phyloP scores from a whole-genome alignment of 2,797 vertebrate species.

The Poeciliopsis paucimaculata region DNA sequence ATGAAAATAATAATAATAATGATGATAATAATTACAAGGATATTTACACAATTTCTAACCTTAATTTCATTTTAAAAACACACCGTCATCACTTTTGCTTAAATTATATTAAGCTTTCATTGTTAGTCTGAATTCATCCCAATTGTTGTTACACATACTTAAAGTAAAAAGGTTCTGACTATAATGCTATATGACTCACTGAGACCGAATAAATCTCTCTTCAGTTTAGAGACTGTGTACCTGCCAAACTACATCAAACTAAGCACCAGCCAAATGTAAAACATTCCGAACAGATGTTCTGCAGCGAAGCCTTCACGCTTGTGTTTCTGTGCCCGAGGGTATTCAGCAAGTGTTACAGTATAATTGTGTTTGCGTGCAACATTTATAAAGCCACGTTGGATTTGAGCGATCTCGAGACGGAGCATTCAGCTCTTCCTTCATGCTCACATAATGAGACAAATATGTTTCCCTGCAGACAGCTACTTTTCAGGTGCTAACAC shows the following conservation, averaged over 20 bases:
- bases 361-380: slow-evolving; percentile 23
- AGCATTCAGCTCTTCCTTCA: slow-evolving; percentile 12
- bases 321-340: slow-evolving; percentile 58
- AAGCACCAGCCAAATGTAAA: slow-evolving; percentile 48
- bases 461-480: slow-evolving; percentile 33
- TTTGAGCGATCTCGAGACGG: slow-evolving; percentile 25
- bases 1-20: background rate
- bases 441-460: slow-evolving; percentile 40
- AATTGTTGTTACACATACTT: background rate
- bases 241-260: slow-evolving; percentile 49
- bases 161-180: background rate
- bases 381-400: slow-evolving; percentile 31
- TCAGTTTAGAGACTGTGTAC: background rate
- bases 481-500: slow-evolving; percentile 14
- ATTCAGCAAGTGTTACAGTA: slow-evolving; percentile 17
- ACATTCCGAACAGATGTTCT: slow-evolving; percentile 65
- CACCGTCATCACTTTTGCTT: background rate
- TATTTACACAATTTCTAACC: background rate
- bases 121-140: background rate
- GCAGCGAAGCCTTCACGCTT: slow-evolving; percentile 47
- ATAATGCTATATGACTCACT: background rate
- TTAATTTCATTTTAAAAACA: background rate
- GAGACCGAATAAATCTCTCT: background rate
- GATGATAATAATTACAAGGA: background rate
- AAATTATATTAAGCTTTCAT: background rate